Base-by-base conservation (phyloP, 2,797 vertebrate genomes). In the Danio albolineatus region DNA sequence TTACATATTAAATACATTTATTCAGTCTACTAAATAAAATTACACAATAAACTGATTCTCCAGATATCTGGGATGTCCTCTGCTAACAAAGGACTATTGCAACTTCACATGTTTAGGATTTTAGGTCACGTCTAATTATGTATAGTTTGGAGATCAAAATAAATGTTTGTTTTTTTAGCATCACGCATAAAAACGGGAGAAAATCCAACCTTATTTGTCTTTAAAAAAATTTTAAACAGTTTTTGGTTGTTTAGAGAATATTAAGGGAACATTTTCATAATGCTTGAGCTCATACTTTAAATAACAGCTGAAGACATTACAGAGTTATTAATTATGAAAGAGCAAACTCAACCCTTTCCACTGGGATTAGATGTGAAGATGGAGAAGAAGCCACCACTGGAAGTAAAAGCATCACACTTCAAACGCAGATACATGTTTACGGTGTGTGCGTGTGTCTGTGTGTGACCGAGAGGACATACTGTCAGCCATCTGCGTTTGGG, bases 401-500 rank as follows among this genome's bases (percentile, higher is more conserved):
- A 76, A 48, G 48, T 14, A 57, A n/a, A 57, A 70, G 46, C 10
- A 48, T 57, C 14, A 67, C 51, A 57, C 38, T 67, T 69, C 2
- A 44, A 49, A 44, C n/a, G 14, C 62, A 17, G 38, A 76, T 56
- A 14, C 51, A 14, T 19, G 19, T 65, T 19, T 73, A 28, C 44
- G 1, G 44, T 51, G 38, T 59, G 14, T 67, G 17, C 53, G 73
- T 36, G 7, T 71, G 44, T 69, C 79, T 53, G 65, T 56, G 66
- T 38, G 48, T 1, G 43, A 2, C 17, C 0, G 41, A 46, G 71
- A 48, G 62, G 65, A 78, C 76, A 69, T 78, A 67, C 76, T 79
- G 76, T 72, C 44, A 79, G 57, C 66, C 66, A 62, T 79, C 66
- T 70, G 67, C 38, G 39, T 79, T 53, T 71, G 57, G 44, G 57